Conservation (phyloP, 2,888 invertebrate species). For the Zygogramma bicolorata region DNA sequence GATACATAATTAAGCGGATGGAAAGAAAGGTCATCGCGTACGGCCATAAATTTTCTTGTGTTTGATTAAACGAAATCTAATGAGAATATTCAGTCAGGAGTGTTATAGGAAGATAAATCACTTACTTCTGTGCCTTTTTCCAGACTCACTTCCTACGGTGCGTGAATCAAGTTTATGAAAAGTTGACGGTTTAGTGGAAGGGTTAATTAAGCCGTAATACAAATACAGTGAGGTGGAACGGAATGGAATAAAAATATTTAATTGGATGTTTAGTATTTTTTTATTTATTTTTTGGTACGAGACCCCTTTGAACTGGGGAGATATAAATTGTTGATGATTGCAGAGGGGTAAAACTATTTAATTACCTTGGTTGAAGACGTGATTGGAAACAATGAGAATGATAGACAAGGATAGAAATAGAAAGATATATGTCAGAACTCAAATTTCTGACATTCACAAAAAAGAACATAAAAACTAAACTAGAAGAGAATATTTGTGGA, state of each 20-base stretch:
- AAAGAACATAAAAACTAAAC: no score
- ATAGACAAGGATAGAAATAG: no score
- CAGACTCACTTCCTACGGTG: neutral
- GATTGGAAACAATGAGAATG: no score
- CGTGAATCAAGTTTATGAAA: conserved; percentile 1
- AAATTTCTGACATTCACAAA: no score
- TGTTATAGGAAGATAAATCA: conserved; percentile 9
- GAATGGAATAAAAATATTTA: neutral
- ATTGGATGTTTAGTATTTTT: neutral
- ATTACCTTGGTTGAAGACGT: no score
- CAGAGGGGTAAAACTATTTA: no score
- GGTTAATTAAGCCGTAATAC: neutral
- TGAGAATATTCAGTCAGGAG: conserved; percentile 4
- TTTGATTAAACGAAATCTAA: conserved; percentile 7
- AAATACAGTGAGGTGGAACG: neutral
- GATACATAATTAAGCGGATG: conserved; percentile 9
- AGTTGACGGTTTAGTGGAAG: neutral
- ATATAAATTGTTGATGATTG: no score
- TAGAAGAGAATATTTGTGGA: no score
- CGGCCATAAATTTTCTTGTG: conserved; percentile 4
- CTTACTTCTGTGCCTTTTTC: conserved; percentile 4
- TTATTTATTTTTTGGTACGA: no score
- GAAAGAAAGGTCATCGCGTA: conserved; percentile 5
- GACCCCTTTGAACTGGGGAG: no score
- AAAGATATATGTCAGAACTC: no score